These are phyloP conservation scores for Scaptomyza parva DNA, from an alignment of 2,888 invertebrate genomes.

Conservation along the genomic window DNA sequence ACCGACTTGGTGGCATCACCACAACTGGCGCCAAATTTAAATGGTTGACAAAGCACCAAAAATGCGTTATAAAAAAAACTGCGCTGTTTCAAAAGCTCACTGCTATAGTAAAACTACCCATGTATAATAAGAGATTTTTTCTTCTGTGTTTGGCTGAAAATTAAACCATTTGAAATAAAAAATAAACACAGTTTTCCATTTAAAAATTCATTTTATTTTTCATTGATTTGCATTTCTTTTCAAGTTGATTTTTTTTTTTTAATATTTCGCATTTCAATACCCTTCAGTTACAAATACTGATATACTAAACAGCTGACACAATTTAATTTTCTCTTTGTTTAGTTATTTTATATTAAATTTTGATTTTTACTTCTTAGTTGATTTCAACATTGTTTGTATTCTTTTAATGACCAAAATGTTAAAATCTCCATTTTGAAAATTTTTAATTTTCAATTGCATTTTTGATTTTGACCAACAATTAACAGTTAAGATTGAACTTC, in stretches of 20 bases:
- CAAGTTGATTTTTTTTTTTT: constrained; percentile 51
- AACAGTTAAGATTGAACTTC: constrained; percentile 72
- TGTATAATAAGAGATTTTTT: neutral
- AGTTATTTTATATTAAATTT: constrained; percentile 55
- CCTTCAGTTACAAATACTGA: constrained; percentile 81
- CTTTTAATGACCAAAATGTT: constrained; percentile 73
- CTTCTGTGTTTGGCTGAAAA: constrained; percentile 6
- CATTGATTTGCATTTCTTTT: constrained; percentile 58
- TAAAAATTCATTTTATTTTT: constrained; percentile 75
- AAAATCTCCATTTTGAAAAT: constrained; percentile 48
- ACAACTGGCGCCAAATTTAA: constrained; percentile 2
- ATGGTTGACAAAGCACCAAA: neutral
- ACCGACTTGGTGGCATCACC: constrained; percentile 27
- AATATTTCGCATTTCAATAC: constrained; percentile 66
- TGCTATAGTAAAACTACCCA: neutral
- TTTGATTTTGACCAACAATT: constrained; percentile 77
- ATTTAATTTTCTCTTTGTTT: constrained; percentile 64
- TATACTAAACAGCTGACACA: constrained; percentile 78
- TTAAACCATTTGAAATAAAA: neutral
- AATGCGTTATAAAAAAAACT: neutral
- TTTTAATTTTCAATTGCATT: constrained; percentile 58
- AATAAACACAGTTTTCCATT: constrained; percentile 46
- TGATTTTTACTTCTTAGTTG: constrained; percentile 51
- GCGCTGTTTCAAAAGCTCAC: neutral
- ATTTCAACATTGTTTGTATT: constrained; percentile 55